Evolutionary conservation across 1,140 invertebrate species (phyloP).

Genomic region (Popillia japonica): DNA sequence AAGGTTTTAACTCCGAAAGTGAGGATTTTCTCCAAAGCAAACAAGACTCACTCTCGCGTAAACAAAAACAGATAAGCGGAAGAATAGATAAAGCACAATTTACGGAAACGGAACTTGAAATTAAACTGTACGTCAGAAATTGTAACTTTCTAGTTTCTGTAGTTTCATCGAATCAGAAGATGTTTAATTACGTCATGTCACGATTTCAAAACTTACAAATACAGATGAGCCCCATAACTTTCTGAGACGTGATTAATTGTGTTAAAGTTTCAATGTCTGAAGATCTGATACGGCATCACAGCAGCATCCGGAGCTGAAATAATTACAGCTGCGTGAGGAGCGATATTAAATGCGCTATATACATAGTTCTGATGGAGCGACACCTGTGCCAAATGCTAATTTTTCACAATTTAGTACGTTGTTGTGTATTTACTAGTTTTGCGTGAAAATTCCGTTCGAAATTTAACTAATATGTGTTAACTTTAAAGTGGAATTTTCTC

Average conservation of each 20-base stretch:
- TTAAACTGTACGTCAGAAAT: not conserved
- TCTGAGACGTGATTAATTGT: slow-evolving; percentile 18
- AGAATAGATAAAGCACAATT: not conserved
- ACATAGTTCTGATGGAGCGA: not conserved
- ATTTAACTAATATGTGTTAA: not conserved
- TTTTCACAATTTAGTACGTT: not conserved
- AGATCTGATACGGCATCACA: not conserved
- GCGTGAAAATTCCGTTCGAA: not conserved
- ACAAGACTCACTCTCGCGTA: not conserved
- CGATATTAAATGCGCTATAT: not conserved
- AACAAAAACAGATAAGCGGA: not conserved
- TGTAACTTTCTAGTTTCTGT: slow-evolving; percentile 1
- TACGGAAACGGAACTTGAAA: not conserved
- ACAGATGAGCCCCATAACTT: slow-evolving; percentile 22
- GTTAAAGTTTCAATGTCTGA: slow-evolving; percentile 21
- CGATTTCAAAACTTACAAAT: slow-evolving; percentile 34
- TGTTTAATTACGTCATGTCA: slow-evolving; percentile 32
- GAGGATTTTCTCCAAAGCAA: too few relatives aligned
- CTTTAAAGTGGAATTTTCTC: not conserved
- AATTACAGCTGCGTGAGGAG: not conserved
- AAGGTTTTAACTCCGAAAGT: too few relatives aligned
- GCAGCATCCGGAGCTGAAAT: not conserved
- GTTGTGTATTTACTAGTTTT: too few relatives aligned
- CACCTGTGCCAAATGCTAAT: not conserved
- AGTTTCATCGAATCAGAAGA: slow-evolving; percentile 21